Evolutionary conservation across 92 coral and sea anemone species (phyloP).

Genomic region (Umimayanthus chanpuru): DNA sequence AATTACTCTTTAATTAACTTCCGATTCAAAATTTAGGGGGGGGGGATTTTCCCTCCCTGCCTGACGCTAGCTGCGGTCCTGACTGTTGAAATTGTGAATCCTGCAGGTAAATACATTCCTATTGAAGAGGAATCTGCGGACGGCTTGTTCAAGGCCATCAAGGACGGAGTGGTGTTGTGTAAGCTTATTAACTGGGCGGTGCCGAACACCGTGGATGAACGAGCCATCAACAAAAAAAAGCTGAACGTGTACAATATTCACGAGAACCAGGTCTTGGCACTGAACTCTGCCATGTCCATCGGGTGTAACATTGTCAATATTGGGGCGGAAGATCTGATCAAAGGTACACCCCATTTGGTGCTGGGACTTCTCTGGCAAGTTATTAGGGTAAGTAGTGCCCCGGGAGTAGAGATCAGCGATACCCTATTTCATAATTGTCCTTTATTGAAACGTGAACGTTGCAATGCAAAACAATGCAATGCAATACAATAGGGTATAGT

Average conservation of each 20-base stretch:
- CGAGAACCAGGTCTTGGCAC: slow-evolving; percentile 89
- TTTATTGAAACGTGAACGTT: too few relatives aligned
- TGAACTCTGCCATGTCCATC: slow-evolving; percentile 96
- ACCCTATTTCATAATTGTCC: too few relatives aligned
- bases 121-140: slow-evolving; percentile 73
- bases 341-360: slow-evolving; percentile 93
- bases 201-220: slow-evolving; percentile 90
- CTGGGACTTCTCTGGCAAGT: slow-evolving; percentile 96
- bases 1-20: too few relatives aligned
- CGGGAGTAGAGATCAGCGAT: background rate
- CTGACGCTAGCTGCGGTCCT: too few relatives aligned
- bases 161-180: slow-evolving; percentile 89
- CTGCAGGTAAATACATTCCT: slow-evolving; percentile 69
- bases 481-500: too few relatives aligned
- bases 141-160: slow-evolving; percentile 85
- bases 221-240: slow-evolving; percentile 91
- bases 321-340: slow-evolving; percentile 91
- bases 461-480: background rate
- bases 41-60: too few relatives aligned
- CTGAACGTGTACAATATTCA: slow-evolving; percentile 91
- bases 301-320: slow-evolving; percentile 98
- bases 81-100: background rate
- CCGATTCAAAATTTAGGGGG: too few relatives aligned
- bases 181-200: slow-evolving; percentile 96
- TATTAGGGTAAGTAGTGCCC: slow-evolving; percentile 76